Percentiles rank a stretch among this genome's conserved stretches.
Evolutionary conservation across 2,888 invertebrate genomes (phyloP).

Genomic region (Anticlea derivata): DNA sequence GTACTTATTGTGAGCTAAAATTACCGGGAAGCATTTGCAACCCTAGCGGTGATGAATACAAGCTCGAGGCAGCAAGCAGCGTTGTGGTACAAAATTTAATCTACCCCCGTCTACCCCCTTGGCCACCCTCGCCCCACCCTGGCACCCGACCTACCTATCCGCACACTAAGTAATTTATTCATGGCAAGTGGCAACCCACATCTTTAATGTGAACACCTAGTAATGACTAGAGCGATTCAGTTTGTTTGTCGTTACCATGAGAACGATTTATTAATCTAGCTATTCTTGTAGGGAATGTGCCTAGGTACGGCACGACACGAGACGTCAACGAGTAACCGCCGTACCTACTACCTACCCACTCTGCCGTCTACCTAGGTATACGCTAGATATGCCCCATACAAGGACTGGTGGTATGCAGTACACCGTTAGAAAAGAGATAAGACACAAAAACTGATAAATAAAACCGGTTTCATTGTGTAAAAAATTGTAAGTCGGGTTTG

Average conservation of each 20-base stretch:
- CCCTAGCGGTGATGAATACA: constrained; percentile 75
- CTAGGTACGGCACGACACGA: constrained; percentile 62
- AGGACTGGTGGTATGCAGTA: constrained; percentile 53
- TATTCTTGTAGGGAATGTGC: constrained; percentile 42
- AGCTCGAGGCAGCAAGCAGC: constrained; percentile 61
- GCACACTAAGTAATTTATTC: constrained; percentile 62
- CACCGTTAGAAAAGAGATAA: constrained; percentile 58
- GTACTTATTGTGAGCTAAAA: constrained; percentile 48
- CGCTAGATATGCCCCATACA: constrained; percentile 47
- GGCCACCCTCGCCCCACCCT: constrained; percentile 42
- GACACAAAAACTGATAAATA: constrained; percentile 39
- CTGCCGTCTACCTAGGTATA: constrained; percentile 41
- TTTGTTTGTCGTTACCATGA: constrained; percentile 73
- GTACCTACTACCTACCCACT: constrained; percentile 13
- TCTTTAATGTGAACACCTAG: constrained; percentile 45
- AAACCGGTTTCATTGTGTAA: constrained; percentile 39
- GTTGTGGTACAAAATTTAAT: constrained; percentile 78
- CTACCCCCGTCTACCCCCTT: constrained; percentile 76
- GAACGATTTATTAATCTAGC: constrained; percentile 51
- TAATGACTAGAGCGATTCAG: constrained; percentile 41
- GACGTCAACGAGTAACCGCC: constrained; percentile 32
- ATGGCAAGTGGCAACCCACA: constrained; percentile 56
- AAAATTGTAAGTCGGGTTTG: background rate
- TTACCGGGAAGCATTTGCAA: constrained; percentile 67
- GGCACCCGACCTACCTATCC: constrained; percentile 43